Base-by-base conservation (phyloP, 2,888 invertebrate genomes). In the Crematogaster levior region DNA sequence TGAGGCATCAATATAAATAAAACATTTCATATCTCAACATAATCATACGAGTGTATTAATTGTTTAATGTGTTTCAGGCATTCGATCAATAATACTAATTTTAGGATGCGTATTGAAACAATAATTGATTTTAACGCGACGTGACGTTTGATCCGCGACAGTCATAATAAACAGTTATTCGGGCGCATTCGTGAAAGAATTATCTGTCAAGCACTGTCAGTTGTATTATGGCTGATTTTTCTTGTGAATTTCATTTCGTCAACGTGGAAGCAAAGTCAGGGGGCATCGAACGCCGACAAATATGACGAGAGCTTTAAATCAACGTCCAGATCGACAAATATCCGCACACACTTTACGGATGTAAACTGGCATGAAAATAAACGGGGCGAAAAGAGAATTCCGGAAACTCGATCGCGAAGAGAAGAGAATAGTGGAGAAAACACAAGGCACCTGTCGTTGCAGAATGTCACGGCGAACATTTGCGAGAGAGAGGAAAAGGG, bases 401-500 rank as follows among this genome's bases (percentile, higher is more conserved):
- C 75, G 40, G n/a, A 56, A 46, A 74, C 46, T 58, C 53, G 75
- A 18, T 3, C n/a, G 27, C 40, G 43, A 51, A 37, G 27, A 72
- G 30, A 68, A 43, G 24, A 37, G 27, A 73, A 58, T 48, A 60
- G 5, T 61, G n/a, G n/a, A 18, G 30, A 27, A n/a, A 27, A 65
- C 27, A 65, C n/a, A 60, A 68, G 60, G 61, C 27, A 85, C 85
- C 80, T 79, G 85, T 80, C 88, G 81, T 89, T 89, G 89, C 89
- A 89, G 89, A 89, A 89, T 89, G 87, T 88, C 83, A 89, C 86
- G 82, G 83, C 86, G 81, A 74, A 75, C 75, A 72, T 84, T 82
- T 73, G 27, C 81, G 24, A 66, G 65, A 46, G 63, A 66, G 34
- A 43, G 70, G 61, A 40, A 43, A 48, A 37, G n/a, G n/a, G 21